Evolutionary conservation across 2,113 vertebrate genomes (phyloP).

Genomic region (human): DNA sequence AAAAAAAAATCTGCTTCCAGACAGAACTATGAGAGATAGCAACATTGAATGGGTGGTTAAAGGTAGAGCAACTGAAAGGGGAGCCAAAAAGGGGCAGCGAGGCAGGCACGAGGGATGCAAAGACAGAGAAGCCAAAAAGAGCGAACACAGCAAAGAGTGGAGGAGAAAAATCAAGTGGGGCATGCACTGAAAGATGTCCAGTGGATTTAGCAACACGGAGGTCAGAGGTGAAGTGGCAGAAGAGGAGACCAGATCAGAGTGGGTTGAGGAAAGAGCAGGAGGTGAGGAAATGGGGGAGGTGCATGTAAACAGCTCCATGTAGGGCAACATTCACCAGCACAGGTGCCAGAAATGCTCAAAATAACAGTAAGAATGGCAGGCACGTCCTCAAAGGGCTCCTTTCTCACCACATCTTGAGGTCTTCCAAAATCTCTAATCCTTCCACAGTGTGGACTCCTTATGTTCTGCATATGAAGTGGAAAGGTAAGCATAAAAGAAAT

Average conservation of each 20-base stretch:
- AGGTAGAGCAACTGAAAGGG: neutral
- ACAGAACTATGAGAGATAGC: neutral
- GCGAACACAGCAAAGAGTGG: neutral
- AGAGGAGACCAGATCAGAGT: neutral
- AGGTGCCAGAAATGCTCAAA: neutral
- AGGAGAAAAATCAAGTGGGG: neutral
- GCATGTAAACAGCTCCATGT: neutral
- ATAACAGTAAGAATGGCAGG: neutral
- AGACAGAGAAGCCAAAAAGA: neutral
- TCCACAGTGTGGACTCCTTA: neutral
- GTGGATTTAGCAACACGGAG: neutral
- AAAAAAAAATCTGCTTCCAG: neutral
- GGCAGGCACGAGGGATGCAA: neutral
- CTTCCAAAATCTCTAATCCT: neutral
- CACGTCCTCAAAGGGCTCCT: neutral
- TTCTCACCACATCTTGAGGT: neutral
- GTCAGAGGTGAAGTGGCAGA: neutral
- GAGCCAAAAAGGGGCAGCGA: neutral
- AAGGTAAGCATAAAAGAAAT: neutral
- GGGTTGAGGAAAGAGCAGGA: slow-evolving; percentile 8
- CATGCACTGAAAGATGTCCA: neutral
- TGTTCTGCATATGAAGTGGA: neutral
- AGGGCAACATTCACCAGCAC: neutral
- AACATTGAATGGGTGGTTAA: neutral
- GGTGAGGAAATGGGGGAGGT: neutral